Percentiles rank a stretch among this genome's conserved stretches.
Conservation (phyloP, 2,888 invertebrate genomes). For the Opisthograptis luteolata region DNA sequence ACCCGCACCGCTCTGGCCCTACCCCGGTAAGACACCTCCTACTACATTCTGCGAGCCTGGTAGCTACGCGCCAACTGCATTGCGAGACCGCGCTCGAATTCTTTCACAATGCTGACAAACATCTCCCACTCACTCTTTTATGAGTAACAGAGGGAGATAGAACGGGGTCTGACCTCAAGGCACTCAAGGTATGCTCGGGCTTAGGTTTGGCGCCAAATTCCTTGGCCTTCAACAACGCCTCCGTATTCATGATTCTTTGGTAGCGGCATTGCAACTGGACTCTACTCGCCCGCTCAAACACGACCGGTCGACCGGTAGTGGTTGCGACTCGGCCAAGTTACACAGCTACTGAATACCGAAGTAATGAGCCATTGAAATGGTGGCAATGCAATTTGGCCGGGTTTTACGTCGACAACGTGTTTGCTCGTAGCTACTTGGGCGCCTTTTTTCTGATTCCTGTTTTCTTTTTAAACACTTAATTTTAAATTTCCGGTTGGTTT, state of each 20-base stretch:
- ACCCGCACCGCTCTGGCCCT: constrained; percentile 91
- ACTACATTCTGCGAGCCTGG: constrained; percentile 71
- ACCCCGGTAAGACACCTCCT: constrained; percentile 87
- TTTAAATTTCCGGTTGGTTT: too few relatives aligned
- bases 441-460: background rate
- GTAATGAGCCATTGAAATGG: background rate
- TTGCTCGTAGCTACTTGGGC: constrained; percentile 1
- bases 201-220: constrained; percentile 46
- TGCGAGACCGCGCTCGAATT: constrained; percentile 68
- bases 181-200: constrained; percentile 19
- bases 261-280: constrained; percentile 74
- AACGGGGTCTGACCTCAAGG: constrained; percentile 19
- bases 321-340: background rate
- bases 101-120: constrained; percentile 17
- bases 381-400: constrained; percentile 17
- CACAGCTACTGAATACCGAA: background rate
- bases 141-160: constrained; percentile 39
- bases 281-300: constrained; percentile 57
- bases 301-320: constrained; percentile 48
- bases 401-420: constrained; percentile 3
- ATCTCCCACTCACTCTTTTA: constrained; percentile 28
- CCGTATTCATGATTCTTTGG: constrained; percentile 71
- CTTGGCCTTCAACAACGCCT: constrained; percentile 58
- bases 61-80: constrained; percentile 83
- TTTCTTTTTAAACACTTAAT: background rate